These are phyloP conservation scores for Epizoanthus rinbou DNA, from an alignment of 92 coral and sea anemone species.

Conservation along the genomic window DNA sequence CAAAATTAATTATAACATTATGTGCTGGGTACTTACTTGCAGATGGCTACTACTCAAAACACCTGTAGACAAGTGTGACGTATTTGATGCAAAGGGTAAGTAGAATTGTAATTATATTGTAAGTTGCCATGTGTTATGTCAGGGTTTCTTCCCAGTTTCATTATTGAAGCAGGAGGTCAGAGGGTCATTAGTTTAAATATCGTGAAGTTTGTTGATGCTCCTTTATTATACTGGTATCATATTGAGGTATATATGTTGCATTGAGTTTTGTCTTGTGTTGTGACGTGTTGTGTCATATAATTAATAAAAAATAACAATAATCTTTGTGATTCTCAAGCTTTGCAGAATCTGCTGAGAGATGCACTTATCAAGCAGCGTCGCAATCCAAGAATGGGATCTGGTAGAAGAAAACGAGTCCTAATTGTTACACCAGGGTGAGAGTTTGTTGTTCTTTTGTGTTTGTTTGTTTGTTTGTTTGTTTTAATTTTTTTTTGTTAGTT, in stretches of 20 bases:
- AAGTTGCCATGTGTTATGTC: not conserved
- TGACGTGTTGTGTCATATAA: no score
- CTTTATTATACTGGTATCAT: no score
- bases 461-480: not conserved
- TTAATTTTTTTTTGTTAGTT: no score
- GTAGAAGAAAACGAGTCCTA: conserved; percentile 71
- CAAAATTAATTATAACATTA: no score
- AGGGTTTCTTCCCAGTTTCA: not conserved
- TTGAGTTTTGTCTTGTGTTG: no score
- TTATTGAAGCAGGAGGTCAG: no score
- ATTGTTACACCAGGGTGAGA: conserved; percentile 82
- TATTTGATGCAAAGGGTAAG: conserved; percentile 81
- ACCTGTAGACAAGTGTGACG: conserved; percentile 52
- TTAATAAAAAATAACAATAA: no score
- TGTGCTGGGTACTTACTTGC: not conserved
- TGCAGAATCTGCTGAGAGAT: conserved; percentile 69
- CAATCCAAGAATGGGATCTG: conserved; percentile 58
- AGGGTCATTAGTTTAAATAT: no score
- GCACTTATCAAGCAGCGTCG: conserved; percentile 73
- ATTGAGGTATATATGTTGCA: no score
- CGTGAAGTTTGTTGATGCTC: no score
- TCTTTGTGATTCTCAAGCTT: conserved; percentile 28
- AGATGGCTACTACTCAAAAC: conserved; percentile 80
- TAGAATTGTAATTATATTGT: not conserved
- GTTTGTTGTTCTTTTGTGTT: not conserved